Evolutionary conservation across 2,113 vertebrate species (phyloP).

Genomic region (Leucopsar rothschildi): DNA sequence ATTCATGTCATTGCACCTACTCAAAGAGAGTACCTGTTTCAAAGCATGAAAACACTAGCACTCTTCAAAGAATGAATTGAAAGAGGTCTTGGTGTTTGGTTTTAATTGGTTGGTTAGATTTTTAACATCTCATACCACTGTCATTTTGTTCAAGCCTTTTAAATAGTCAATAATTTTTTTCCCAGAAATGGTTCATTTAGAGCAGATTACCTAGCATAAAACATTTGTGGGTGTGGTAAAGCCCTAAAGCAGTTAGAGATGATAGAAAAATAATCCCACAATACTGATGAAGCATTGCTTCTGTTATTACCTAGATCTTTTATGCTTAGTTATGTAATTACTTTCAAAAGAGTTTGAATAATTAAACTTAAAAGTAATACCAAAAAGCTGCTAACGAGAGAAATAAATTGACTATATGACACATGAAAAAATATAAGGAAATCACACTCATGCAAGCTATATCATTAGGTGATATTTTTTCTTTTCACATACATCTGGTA

Average conservation of each 20-base stretch:
- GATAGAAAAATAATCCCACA: background rate
- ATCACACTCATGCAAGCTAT: background rate
- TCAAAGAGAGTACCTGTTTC: background rate
- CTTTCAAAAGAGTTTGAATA: background rate
- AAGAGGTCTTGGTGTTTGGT: background rate
- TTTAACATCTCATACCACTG: background rate
- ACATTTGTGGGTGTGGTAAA: background rate
- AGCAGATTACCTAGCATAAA: background rate
- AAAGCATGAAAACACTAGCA: background rate
- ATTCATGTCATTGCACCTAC: background rate
- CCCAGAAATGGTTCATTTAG: background rate
- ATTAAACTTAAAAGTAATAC: background rate
- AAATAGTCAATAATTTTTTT: background rate
- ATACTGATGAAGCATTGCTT: background rate
- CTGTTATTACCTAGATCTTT: background rate
- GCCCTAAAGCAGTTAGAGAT: background rate
- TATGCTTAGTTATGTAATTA: background rate
- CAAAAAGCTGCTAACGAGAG: accelerated
- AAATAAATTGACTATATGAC: background rate
- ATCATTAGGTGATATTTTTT: background rate
- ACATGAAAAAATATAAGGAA: background rate
- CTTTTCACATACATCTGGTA: background rate
- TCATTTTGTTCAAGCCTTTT: background rate
- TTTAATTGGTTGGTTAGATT: background rate
- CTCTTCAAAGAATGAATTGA: background rate